Base-by-base conservation (phyloP, 2,888 invertebrate genomes). In the Xestia rhomboidea region DNA sequence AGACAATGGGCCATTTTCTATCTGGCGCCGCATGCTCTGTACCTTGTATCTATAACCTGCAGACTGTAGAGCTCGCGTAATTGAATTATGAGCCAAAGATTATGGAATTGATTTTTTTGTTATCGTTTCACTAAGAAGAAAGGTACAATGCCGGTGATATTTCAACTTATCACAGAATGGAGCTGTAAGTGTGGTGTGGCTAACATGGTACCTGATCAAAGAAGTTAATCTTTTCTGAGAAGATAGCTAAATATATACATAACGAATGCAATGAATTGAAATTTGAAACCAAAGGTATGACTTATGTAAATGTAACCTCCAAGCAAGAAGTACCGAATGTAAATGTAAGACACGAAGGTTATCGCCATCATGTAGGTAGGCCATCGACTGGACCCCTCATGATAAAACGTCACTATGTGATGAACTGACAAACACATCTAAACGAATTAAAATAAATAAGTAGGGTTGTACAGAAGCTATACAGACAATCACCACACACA, bases 261-360 rank as follows among this genome's bases (percentile, higher is more conserved):
- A 21, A 38, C 0, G 8, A 11, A 63, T 57, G 64, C n/a, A 49
- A 60, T 60, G 21, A 44, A 13, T 27, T 27, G 10, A 24, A 18
- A 18, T 7, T 57, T 15, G 10, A 57, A 10, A 57, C 0, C 4
- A 74, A 15, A 13, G 10, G 5, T 7, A 41, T 0, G 1, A 41
- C 15, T 13, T 60, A 11, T 51, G 18, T 51, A 3, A 41, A n/a
- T 13, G 7, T 44, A 10, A 72, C 57, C 30, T 57, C 5, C 10
- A 27, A 34, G 10, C 7, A 18, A n/a, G 2, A 24, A 6, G 24
- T n/a, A 63, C 13, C 38, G 38, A 63, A 13, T 57, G 15, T 57
- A 27, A 27, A n/a, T n/a, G 13, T 18, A 11, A 66, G 57, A 51
- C 13, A 27, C 27, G 71, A 41, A 57, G 41, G 44, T 67, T 79